phyloP scores from a whole-genome alignment of 2,888 invertebrate genomes.

The Allygus modestus region DNA sequence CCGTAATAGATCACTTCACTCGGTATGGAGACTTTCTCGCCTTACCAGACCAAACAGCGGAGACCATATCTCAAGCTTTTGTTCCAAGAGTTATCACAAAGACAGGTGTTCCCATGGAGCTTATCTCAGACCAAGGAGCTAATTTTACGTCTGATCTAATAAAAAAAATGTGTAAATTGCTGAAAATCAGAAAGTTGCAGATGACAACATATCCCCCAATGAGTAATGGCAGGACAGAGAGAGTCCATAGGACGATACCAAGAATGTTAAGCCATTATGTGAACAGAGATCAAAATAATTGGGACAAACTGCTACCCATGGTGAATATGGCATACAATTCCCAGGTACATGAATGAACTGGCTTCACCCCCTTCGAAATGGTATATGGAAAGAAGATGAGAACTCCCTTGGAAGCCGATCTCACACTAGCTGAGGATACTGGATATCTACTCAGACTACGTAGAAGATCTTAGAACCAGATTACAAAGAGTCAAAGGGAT shows the following conservation, averaged over 20 bases:
- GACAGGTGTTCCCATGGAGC: conserved; percentile 69
- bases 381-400: not conserved
- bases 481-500: no score
- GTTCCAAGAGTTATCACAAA: conserved; percentile 70
- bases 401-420: no score
- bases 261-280: conserved; percentile 72
- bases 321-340: not conserved
- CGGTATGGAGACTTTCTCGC: conserved; percentile 70
- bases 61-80: conserved; percentile 71
- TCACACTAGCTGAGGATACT: no score
- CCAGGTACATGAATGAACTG: not conserved
- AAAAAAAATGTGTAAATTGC: conserved; percentile 68
- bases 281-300: conserved; percentile 1
- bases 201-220: conserved; percentile 71
- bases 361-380: not conserved
- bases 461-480: no score
- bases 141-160: conserved; percentile 69
- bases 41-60: conserved; percentile 71
- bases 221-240: conserved; percentile 71
- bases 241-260: conserved; percentile 71
- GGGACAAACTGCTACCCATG: not conserved
- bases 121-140: not conserved
- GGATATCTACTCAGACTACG: not conserved
- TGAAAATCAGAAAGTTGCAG: conserved; percentile 45
- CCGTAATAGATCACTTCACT: conserved; percentile 70